Conservation (phyloP, 1,140 invertebrate genomes). For the Drosophila navojoa region DNA sequence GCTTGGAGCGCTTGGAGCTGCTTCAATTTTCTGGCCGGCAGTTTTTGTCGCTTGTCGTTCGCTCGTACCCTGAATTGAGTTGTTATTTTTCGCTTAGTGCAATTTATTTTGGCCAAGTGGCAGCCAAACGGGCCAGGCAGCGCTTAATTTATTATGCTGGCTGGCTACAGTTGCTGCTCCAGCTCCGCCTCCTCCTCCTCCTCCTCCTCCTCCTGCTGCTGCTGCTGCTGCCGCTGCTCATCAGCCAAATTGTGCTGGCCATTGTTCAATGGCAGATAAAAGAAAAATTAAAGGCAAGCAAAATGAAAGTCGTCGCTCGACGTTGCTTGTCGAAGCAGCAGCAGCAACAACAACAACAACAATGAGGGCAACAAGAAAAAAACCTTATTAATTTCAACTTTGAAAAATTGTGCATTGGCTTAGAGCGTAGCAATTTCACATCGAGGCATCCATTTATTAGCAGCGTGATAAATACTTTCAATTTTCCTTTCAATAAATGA, state of each 20-base stretch:
- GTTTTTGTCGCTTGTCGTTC: conserved; percentile 75
- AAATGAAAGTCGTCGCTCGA: conserved; percentile 60
- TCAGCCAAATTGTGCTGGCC: conserved; percentile 70
- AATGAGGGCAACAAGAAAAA: conserved; percentile 34
- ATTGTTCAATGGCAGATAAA: conserved; percentile 82
- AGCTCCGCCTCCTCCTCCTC: conserved; percentile 5
- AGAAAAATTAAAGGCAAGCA: conserved; percentile 80
- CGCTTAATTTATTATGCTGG: conserved; percentile 80
- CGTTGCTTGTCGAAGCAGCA: conserved; percentile 10
- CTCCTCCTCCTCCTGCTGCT: background rate
- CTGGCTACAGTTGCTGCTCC: conserved; percentile 33
- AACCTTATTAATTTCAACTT: conserved; percentile 79
- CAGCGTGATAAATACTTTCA: conserved; percentile 81
- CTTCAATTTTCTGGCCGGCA: conserved; percentile 80
- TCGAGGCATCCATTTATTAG: conserved; percentile 76
- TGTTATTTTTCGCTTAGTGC: conserved; percentile 82
- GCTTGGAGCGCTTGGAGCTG: conserved; percentile 51
- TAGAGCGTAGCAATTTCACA: conserved; percentile 40
- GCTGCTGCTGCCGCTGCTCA: conserved; percentile 22
- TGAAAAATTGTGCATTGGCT: conserved; percentile 79
- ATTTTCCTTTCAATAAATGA: conserved; percentile 79
- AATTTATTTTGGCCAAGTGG: conserved; percentile 82
- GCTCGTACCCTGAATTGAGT: conserved; percentile 67
- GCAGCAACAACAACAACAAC: background rate
- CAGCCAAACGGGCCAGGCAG: conserved; percentile 71